phyloP scores from a whole-genome alignment of 2,113 vertebrate species.

The Amblyopsis rosae region DNA sequence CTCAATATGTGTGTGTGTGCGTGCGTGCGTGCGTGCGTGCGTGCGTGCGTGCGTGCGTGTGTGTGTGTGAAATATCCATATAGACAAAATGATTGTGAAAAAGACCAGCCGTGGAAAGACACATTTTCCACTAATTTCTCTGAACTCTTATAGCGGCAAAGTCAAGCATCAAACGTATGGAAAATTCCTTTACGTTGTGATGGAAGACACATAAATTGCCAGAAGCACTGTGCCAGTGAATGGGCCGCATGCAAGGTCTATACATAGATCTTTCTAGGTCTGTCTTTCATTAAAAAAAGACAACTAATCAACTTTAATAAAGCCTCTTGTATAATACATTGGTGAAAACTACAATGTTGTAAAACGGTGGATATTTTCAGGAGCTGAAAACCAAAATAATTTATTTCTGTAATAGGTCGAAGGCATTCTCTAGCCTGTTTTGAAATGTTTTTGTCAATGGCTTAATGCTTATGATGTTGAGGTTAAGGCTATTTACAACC shows the following conservation, averaged over 20 bases:
- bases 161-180: conserved; percentile 45
- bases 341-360: too few species aligned
- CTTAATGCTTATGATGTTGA: not conserved
- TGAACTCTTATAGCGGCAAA: not conserved
- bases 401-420: too few species aligned
- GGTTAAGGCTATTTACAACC: not conserved
- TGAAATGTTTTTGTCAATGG: not conserved
- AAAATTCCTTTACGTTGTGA: conserved; percentile 60
- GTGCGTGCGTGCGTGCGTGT: too few species aligned
- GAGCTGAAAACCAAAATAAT: too few species aligned
- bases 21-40: not conserved
- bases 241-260: conserved; percentile 39
- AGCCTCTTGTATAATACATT: too few species aligned
- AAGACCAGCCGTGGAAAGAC: conserved; percentile 9
- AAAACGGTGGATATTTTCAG: too few species aligned
- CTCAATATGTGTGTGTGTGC: conserved; percentile 24
- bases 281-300: too few species aligned
- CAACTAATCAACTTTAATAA: too few species aligned
- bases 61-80: conserved; percentile 18
- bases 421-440: not conserved
- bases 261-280: conserved; percentile 30
- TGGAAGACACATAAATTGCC: conserved; percentile 28
- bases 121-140: conserved; percentile 8
- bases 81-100: conserved; percentile 15
- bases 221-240: conserved; percentile 26